Percentiles rank a stretch among this genome's conserved stretches.
Conservation (phyloP, 2,888 invertebrate species). For the Heliconius ismenius region DNA sequence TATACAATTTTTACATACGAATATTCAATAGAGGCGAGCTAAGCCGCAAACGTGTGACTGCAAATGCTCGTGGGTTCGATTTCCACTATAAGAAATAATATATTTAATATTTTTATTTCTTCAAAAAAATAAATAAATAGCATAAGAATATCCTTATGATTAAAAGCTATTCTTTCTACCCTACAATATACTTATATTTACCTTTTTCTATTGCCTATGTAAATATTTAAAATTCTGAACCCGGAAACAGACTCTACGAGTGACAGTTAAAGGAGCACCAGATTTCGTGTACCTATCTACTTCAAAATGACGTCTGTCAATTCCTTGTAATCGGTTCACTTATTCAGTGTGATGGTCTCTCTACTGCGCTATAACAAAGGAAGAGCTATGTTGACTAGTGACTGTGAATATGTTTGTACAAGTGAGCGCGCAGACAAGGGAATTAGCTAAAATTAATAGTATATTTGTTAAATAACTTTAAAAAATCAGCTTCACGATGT, state of each 20-base stretch:
- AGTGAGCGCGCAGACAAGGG: background rate
- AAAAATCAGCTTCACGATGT: no score
- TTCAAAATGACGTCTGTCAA: conserved; percentile 11
- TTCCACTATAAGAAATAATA: no score
- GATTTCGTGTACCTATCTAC: background rate
- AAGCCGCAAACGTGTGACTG: no score
- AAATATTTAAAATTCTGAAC: background rate
- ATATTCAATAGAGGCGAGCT: no score
- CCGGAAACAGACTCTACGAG: background rate
- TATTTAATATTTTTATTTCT: no score
- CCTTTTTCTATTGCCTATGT: background rate
- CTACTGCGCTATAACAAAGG: background rate
- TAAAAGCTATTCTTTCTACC: no score
- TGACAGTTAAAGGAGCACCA: background rate
- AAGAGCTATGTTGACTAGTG: background rate
- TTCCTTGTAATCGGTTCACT: conserved; percentile 10
- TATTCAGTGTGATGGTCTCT: background rate
- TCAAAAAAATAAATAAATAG: background rate
- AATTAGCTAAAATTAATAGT: background rate
- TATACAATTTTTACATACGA: no score
- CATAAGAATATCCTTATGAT: background rate
- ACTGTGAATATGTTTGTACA: background rate
- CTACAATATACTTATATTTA: background rate
- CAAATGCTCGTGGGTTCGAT: no score
- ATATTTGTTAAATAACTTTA: background rate